Evolutionary conservation across 2,888 invertebrate genomes (phyloP).

Genomic region (Lydus trimaculatus): DNA sequence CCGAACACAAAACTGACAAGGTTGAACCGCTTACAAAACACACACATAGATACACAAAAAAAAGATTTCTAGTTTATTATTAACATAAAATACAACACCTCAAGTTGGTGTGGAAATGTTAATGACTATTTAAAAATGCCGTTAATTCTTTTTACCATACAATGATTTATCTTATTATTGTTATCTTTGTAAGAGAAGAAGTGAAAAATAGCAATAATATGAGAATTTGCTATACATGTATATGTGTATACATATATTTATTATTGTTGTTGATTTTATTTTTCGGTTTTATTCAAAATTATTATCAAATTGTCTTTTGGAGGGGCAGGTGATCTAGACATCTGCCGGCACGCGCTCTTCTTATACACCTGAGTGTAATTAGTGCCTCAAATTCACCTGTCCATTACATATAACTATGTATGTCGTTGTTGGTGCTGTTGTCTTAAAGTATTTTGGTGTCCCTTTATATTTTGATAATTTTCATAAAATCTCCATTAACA

Average conservation of each 20-base stretch:
- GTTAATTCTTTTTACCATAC: background rate
- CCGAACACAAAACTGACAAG: conserved; percentile 9
- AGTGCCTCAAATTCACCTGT: conserved; percentile 57
- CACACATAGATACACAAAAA: background rate
- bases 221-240: background rate
- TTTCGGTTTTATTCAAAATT: conserved; percentile 9
- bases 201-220: background rate
- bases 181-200: background rate
- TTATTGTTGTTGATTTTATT: background rate
- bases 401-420: conserved; percentile 50
- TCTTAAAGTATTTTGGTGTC: background rate
- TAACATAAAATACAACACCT: conserved; percentile 6
- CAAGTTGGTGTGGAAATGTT: conserved; percentile 8
- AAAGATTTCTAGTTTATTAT: background rate
- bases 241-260: no score
- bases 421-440: background rate
- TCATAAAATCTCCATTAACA: conserved; percentile 7
- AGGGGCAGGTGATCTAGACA: conserved; percentile 56
- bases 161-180: conserved; percentile 1
- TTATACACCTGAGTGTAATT: conserved; percentile 59
- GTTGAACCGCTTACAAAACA: conserved; percentile 7
- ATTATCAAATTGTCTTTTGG: conserved; percentile 46
- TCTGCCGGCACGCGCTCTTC: conserved; percentile 58
- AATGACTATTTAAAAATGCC: conserved; percentile 16
- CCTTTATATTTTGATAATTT: background rate